Evolutionary conservation across 2,888 invertebrate genomes (phyloP).

Genomic region (Xestobium rufovillosum): DNA sequence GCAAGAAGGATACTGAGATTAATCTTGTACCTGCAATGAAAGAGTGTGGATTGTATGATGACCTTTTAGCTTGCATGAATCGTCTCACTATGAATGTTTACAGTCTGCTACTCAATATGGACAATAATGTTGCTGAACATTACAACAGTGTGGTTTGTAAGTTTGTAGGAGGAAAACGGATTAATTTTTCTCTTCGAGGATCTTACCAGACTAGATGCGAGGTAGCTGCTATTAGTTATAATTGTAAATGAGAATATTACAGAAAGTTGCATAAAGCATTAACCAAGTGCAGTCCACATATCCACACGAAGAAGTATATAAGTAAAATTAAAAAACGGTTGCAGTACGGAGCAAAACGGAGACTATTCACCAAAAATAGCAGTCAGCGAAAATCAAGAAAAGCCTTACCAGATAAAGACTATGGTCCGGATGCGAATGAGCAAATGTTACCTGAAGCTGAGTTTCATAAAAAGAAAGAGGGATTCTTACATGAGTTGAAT

Average conservation of each 20-base stretch:
- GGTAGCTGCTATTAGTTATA: slow-evolving; percentile 31
- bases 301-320: too few species aligned
- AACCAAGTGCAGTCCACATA: too few species aligned
- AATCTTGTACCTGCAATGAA: too few species aligned
- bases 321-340: too few species aligned
- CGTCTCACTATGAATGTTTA: slow-evolving; percentile 16
- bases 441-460: slow-evolving; percentile 1
- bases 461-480: slow-evolving; percentile 4
- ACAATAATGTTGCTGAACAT: too few species aligned
- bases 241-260: slow-evolving; percentile 16
- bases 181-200: slow-evolving; percentile 28
- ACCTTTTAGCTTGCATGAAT: slow-evolving; percentile 3
- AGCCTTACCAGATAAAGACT: slow-evolving; percentile 15
- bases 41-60: neutral
- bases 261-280: slow-evolving; percentile 4
- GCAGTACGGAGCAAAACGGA: too few species aligned
- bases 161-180: slow-evolving; percentile 33
- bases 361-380: too few species aligned
- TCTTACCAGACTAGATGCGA: slow-evolving; percentile 31
- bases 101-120: slow-evolving; percentile 27
- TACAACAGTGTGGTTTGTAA: slow-evolving; percentile 31
- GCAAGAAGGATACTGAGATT: too few species aligned
- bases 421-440: slow-evolving; percentile 7
- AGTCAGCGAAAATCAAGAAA: too few species aligned
- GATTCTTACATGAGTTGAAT: slow-evolving; percentile 7